These are phyloP conservation scores for Pantherophis alleghaniensis DNA, from an alignment of 2,797 vertebrate species.

Conservation along the genomic window DNA sequence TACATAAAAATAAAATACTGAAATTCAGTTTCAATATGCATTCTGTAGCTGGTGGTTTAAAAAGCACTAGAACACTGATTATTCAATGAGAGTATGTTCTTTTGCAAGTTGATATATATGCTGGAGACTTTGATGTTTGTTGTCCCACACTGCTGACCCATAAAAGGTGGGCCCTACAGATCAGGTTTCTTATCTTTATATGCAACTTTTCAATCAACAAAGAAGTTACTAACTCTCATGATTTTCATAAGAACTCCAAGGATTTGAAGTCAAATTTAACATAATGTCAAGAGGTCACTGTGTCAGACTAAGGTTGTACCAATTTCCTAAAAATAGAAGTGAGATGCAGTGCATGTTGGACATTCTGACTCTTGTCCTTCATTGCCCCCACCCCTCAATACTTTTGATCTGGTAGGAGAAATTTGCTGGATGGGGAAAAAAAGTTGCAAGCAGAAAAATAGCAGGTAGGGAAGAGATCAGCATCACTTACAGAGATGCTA, in stretches of 20 bases:
- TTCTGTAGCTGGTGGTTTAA: conserved; percentile 73
- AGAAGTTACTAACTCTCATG: not conserved
- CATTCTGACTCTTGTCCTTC: not conserved
- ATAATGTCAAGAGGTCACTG: not conserved
- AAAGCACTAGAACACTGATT: conserved; percentile 40
- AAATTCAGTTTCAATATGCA: conserved; percentile 82
- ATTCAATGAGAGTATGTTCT: not conserved
- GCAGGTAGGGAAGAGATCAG: not conserved
- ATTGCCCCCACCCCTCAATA: not conserved
- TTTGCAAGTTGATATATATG: not conserved
- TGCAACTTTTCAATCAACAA: not conserved
- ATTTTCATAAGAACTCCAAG: not conserved
- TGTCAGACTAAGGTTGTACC: not conserved
- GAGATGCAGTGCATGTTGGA: not conserved
- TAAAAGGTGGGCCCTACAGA: not conserved
- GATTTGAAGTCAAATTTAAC: not conserved
- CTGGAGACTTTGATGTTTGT: not conserved
- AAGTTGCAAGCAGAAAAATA: not conserved
- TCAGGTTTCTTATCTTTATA: conserved; percentile 1
- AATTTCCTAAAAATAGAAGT: not conserved
- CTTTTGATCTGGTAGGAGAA: not conserved
- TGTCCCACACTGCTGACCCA: too few relatives aligned
- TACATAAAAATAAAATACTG: conserved; percentile 91
- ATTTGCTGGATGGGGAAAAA: not conserved
- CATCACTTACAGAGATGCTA: not conserved